phyloP scores from a whole-genome alignment of 2,888 invertebrate species.

The Acrobasis repandana region DNA sequence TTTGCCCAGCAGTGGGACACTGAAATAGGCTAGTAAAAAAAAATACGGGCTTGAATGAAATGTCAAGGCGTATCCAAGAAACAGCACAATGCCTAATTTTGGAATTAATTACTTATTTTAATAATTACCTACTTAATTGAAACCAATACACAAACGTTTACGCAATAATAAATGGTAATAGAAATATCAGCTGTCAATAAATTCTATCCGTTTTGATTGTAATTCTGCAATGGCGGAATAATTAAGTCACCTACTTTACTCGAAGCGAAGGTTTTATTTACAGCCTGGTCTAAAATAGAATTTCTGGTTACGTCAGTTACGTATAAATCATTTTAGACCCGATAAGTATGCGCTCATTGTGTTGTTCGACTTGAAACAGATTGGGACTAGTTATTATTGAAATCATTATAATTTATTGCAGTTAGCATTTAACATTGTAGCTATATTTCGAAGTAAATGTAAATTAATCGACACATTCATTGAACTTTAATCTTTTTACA shows the following conservation, averaged over 20 bases:
- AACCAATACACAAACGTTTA: conserved; percentile 2
- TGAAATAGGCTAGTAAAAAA: too few species aligned
- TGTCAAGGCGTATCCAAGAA: background rate
- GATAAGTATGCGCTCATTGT: conserved; percentile 56
- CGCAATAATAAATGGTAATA: conserved; percentile 37
- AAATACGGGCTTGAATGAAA: too few species aligned
- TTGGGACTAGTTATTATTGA: conserved; percentile 33
- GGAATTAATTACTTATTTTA: background rate
- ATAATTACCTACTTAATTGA: background rate
- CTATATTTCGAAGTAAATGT: conserved; percentile 16
- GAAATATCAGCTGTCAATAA: conserved; percentile 53
- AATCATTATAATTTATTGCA: conserved; percentile 26
- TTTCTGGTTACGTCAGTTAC: conserved; percentile 49
- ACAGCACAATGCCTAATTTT: background rate
- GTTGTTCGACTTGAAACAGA: conserved; percentile 42
- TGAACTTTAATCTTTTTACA: too few species aligned
- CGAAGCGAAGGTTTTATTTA: conserved; percentile 59
- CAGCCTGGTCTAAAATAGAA: conserved; percentile 55
- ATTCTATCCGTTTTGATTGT: conserved; percentile 56
- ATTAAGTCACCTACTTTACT: conserved; percentile 60
- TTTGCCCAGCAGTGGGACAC: too few species aligned
- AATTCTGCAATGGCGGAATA: conserved; percentile 60
- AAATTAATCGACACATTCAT: too few species aligned
- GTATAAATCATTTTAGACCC: conserved; percentile 61
- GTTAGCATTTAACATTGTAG: conserved; percentile 7